phyloP scores from a whole-genome alignment of 2,797 vertebrate genomes.

The Lindbergichthys nudifrons region DNA sequence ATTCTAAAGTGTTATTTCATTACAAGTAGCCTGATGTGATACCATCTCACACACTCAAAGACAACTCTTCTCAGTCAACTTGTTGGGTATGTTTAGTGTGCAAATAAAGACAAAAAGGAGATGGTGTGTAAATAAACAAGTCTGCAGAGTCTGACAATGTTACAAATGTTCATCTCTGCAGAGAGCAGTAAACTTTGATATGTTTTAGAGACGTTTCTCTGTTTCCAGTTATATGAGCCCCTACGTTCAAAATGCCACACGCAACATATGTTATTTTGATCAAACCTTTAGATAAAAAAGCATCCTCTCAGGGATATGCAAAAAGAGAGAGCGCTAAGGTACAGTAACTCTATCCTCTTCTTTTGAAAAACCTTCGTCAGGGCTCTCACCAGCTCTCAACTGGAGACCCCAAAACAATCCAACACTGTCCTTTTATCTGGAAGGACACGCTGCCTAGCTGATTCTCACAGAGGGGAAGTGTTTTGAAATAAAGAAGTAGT shows the following conservation, averaged over 20 bases:
- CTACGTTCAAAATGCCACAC: conserved; percentile 67
- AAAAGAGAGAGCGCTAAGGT: conserved; percentile 57
- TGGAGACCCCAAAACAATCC: conserved; percentile 62
- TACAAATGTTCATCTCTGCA: conserved; percentile 65
- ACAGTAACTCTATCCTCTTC: conserved; percentile 71
- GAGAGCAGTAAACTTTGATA: conserved; percentile 58
- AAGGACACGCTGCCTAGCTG: conserved; percentile 54
- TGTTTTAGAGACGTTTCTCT: conserved; percentile 66
- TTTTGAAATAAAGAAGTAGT: conserved; percentile 29
- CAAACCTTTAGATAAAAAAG: conserved; percentile 72
- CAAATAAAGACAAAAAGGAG: conserved; percentile 61
- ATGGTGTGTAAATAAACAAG: conserved; percentile 40
- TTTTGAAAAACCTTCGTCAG: conserved; percentile 81
- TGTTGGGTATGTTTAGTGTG: conserved; percentile 23
- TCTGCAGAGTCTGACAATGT: conserved; percentile 24
- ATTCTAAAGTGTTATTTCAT: conserved; percentile 59
- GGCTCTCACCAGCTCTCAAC: conserved; percentile 65
- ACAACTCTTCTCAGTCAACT: conserved; percentile 24
- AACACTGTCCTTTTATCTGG: conserved; percentile 65
- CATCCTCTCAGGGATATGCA: conserved; percentile 77
- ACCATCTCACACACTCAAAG: conserved; percentile 29
- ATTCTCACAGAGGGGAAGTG: conserved; percentile 53
- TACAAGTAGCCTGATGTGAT: conserved; percentile 50
- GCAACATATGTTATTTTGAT: conserved; percentile 80
- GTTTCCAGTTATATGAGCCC: conserved; percentile 72